Percentiles rank a stretch among this genome's conserved stretches.
Conservation (phyloP, 35 echinoderm and acorn worm genomes). For the Lytechinus pictus region DNA sequence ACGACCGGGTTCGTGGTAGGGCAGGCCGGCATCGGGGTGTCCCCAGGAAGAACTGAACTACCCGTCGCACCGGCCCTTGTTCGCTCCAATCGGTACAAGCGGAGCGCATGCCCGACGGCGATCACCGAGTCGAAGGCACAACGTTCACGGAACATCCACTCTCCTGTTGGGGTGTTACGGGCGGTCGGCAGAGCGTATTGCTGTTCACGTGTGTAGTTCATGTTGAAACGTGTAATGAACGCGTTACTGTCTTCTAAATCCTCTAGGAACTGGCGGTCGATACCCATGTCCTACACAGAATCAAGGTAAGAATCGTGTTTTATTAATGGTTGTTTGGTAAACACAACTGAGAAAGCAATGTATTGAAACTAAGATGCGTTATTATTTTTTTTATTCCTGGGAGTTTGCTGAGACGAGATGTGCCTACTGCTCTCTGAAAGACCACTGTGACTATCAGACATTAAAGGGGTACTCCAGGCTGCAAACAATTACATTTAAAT, state of each 20-base stretch:
- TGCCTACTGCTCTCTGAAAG: too few species aligned
- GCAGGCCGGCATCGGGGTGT: slow-evolving; percentile 84
- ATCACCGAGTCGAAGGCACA: slow-evolving; percentile 88
- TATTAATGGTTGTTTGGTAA: too few species aligned
- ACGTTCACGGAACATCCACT: slow-evolving; percentile 79
- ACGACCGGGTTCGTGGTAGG: slow-evolving; percentile 61
- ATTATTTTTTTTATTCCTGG: too few species aligned
- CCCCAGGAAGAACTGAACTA: slow-evolving; percentile 74
- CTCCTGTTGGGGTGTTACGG: slow-evolving; percentile 51
- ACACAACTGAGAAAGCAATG: too few species aligned
- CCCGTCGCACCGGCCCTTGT: slow-evolving; percentile 42
- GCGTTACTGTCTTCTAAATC: slow-evolving; percentile 78
- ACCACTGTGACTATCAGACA: too few species aligned
- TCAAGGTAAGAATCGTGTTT: too few species aligned
- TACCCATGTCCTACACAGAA: slow-evolving; percentile 53
- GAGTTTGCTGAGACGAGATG: too few species aligned
- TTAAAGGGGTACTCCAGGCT: too few species aligned
- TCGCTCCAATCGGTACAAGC: slow-evolving; percentile 67
- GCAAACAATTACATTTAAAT: too few species aligned
- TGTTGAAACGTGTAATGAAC: slow-evolving; percentile 83
- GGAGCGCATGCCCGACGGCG: slow-evolving; percentile 84
- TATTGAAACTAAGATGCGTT: too few species aligned
- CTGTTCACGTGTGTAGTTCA: slow-evolving; percentile 88
- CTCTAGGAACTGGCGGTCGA: slow-evolving; percentile 62
- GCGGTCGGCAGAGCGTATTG: slow-evolving; percentile 79